Conservation (phyloP, 2,888 invertebrate genomes). For the Pollenia labialis region DNA sequence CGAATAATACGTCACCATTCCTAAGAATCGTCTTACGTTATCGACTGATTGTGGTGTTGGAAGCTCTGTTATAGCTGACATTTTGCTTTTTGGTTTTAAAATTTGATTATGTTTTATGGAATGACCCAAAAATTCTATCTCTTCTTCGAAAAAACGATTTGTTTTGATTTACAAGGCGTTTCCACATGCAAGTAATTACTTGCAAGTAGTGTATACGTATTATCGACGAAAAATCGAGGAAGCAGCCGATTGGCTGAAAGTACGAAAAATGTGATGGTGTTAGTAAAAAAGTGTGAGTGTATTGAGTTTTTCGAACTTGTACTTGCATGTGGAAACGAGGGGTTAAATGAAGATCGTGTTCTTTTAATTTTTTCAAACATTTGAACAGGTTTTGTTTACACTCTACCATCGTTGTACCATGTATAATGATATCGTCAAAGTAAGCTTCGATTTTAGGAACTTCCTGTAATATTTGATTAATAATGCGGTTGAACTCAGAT, state of each 20-base stretch:
- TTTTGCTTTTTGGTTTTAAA: constrained; percentile 34
- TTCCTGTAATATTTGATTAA: not conserved
- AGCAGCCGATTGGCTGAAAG: too few species aligned
- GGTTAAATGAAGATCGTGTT: constrained; percentile 58
- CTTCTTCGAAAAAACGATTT: constrained; percentile 58
- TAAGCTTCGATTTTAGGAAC: not conserved
- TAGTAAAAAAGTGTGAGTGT: too few species aligned
- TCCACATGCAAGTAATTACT: too few species aligned
- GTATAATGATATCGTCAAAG: constrained; percentile 63
- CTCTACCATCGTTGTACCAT: constrained; percentile 27
- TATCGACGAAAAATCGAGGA: too few species aligned
- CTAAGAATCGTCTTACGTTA: constrained; percentile 65
- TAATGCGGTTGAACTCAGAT: not conserved
- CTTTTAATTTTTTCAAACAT: constrained; percentile 44
- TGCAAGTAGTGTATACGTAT: too few species aligned
- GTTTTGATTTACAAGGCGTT: too few species aligned
- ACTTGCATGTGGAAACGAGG: too few species aligned
- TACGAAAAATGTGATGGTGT: too few species aligned
- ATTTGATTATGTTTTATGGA: constrained; percentile 33
- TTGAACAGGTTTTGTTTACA: constrained; percentile 48
- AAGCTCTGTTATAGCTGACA: constrained; percentile 51
- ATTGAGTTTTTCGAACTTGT: too few species aligned
- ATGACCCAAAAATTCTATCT: constrained; percentile 62
- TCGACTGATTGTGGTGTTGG: constrained; percentile 61
- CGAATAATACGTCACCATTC: constrained; percentile 67